Percentiles rank a stretch among this genome's conserved stretches.
phyloP scores from a whole-genome alignment of 2,888 invertebrate species.

The Diarsia rubi region DNA sequence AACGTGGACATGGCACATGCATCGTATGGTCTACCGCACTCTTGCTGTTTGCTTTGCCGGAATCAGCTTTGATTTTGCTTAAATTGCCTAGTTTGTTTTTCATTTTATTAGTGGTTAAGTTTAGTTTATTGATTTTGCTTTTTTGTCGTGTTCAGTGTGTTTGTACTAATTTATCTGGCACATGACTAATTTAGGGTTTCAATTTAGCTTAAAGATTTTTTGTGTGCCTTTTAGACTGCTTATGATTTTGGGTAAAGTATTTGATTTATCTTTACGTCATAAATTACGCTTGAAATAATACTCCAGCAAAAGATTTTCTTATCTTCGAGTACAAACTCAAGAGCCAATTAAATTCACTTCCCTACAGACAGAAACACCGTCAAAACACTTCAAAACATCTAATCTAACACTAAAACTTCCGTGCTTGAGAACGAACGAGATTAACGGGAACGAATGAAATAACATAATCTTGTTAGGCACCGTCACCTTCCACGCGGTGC shows the following conservation, averaged over 20 bases:
- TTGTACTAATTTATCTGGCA: not conserved
- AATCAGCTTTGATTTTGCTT: conserved; percentile 65
- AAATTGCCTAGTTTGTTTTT: conserved; percentile 51
- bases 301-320: conserved; percentile 9
- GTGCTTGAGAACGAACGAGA: conserved; percentile 58
- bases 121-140: conserved; percentile 11
- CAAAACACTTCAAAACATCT: conserved; percentile 52
- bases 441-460: conserved; percentile 69
- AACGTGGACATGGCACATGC: conserved; percentile 61
- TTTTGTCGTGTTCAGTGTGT: not conserved
- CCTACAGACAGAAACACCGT: conserved; percentile 34
- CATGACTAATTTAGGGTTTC: not conserved
- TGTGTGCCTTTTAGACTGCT: not conserved
- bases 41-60: conserved; percentile 66
- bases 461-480: conserved; percentile 75
- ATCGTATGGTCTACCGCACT: conserved; percentile 70
- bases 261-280: not conserved
- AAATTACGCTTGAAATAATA: conserved; percentile 7
- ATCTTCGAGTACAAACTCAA: conserved; percentile 28
- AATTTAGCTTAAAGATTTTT: not conserved
- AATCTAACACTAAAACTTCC: conserved; percentile 62
- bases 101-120: conserved; percentile 19
- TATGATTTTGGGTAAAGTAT: not conserved
- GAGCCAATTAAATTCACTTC: conserved; percentile 46
- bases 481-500: conserved; percentile 80